phyloP scores from a whole-genome alignment of 2,113 vertebrate species.

The Prinia subflava region DNA sequence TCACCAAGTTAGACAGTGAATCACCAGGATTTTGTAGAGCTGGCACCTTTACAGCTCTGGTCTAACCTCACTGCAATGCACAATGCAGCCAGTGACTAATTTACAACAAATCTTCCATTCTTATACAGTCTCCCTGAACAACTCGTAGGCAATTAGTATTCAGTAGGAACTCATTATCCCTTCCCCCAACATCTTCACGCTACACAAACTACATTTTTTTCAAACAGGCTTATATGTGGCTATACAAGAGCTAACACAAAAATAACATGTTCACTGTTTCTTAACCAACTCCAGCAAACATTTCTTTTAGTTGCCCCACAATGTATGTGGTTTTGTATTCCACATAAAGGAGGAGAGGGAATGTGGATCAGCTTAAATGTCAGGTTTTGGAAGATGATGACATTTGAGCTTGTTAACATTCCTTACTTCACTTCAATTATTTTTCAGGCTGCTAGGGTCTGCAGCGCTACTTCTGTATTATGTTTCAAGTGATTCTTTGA shows the following conservation, averaged over 20 bases:
- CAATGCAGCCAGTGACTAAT: slow-evolving; percentile 71
- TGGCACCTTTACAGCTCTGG: slow-evolving; percentile 66
- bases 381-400: slow-evolving; percentile 68
- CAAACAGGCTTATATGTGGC: slow-evolving; percentile 18
- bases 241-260: slow-evolving; percentile 38
- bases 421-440: slow-evolving; percentile 70
- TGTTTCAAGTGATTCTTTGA: slow-evolving; percentile 67
- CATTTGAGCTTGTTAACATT: slow-evolving; percentile 80
- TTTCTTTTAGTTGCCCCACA: slow-evolving; percentile 1
- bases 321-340: slow-evolving; percentile 19
- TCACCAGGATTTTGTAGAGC: slow-evolving; percentile 45
- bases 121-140: slow-evolving; percentile 71
- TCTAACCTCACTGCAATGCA: slow-evolving; percentile 58
- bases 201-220: slow-evolving; percentile 51
- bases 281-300: slow-evolving; percentile 17
- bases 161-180: slow-evolving; percentile 71
- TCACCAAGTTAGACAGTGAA: slow-evolving; percentile 33
- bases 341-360: slow-evolving; percentile 7
- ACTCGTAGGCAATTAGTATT: slow-evolving; percentile 78
- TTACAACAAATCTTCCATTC: slow-evolving; percentile 76
- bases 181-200: slow-evolving; percentile 62
- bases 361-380: slow-evolving; percentile 61
- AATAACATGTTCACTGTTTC: slow-evolving; percentile 27
- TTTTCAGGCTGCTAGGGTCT: slow-evolving; percentile 64
- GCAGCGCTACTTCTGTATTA: slow-evolving; percentile 28